Evolutionary conservation across 2,113 vertebrate genomes (phyloP).

Genomic region (Amazona guildingii): DNA sequence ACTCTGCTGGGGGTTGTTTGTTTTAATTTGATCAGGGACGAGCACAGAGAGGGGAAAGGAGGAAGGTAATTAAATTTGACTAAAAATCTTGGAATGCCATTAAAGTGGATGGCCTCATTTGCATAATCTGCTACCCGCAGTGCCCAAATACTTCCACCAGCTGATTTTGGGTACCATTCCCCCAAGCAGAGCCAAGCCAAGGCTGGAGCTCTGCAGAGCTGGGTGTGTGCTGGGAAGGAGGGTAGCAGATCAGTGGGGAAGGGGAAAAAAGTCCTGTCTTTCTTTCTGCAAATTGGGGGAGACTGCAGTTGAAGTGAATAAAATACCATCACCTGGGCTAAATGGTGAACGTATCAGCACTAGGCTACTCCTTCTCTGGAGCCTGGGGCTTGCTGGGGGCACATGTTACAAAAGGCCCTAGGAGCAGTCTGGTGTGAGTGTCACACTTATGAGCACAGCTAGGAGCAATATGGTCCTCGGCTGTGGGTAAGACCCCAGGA

Average conservation of each 20-base stretch:
- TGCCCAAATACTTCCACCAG: background rate
- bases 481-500: background rate
- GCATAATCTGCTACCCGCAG: background rate
- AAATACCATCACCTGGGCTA: background rate
- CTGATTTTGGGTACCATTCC: background rate
- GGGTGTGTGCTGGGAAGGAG: background rate
- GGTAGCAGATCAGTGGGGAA: background rate
- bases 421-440: background rate
- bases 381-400: background rate
- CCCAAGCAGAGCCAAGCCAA: background rate
- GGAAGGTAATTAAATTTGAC: conserved; percentile 60
- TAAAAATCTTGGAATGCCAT: conserved; percentile 14
- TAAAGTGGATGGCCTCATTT: background rate
- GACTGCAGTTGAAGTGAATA: background rate
- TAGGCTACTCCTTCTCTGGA: fast-evolving
- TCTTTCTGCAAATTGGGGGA: background rate
- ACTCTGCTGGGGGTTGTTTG: conserved; percentile 63
- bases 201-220: background rate
- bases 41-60: background rate
- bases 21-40: conserved; percentile 59
- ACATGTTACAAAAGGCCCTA: background rate
- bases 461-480: fast-evolving
- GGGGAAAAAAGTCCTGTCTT: background rate
- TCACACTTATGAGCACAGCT: background rate
- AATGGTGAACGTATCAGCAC: background rate